Base-by-base conservation (phyloP, 1,140 invertebrate species). In the Pseudomyrmex dendroicus region DNA sequence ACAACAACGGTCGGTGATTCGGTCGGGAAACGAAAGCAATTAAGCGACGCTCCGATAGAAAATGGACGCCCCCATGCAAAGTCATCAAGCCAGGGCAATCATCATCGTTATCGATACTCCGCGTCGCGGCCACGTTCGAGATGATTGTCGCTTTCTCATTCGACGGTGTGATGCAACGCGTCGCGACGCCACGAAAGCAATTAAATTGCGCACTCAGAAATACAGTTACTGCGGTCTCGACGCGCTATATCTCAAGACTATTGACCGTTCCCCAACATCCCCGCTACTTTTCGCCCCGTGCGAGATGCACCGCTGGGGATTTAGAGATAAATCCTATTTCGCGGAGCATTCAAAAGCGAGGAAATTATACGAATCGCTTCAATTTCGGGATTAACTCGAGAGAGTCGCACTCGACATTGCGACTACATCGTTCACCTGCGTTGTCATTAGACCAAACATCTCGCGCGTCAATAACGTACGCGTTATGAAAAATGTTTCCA, bases 341-440 rank as follows among this genome's bases (percentile, higher is more conserved):
- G 76, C 66, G 76, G 66, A 48, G 44, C 22, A 78, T 78, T 12
- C 76, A 70, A 59, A 80, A 80, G 66, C 66, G 44, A 70, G 20
- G 76, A 70, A 80, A 80, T 80, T 80, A 70, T 80, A 80, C 76
- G 66, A 80, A 59, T 59, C 76, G 57, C 54, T 59, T 66, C 54
- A 80, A 80, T 80, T 80, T 80, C 54, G n/a, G 12, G 66, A 70
- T 80, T 80, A 80, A 70, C 54, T 35, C 54, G 20, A 35, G 52
- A 48, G 54, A 64, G 56, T 56, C n/a, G 35, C 35, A 7, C 35
- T 35, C 35, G 7, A 35, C 35, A 35, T 35, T 35, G 35, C 35
- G 74, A 35, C 35, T 52, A n/a, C 66, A 1, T 0, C 44, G 66
- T 70, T 80, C 59, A 48, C 7, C 44, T 48, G 25, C 46, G 76